Conservation (phyloP, 2,888 invertebrate species). For the Gnatocerus cornutus region DNA sequence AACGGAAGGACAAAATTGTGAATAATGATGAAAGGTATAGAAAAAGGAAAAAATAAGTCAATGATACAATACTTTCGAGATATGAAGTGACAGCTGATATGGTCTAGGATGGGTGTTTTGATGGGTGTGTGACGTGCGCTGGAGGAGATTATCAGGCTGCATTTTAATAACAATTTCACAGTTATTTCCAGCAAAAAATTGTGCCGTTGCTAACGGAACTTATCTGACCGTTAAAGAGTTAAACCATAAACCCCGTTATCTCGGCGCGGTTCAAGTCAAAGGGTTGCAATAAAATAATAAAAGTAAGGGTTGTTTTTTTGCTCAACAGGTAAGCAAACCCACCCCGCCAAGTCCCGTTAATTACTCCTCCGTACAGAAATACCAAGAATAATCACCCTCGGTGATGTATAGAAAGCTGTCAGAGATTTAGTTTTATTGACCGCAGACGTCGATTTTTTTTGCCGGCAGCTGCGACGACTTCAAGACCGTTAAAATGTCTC, state of each 20-base stretch:
- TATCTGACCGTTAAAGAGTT: too few relatives aligned
- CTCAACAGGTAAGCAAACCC: not conserved
- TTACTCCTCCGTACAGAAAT: conserved; percentile 36
- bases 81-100: conserved; percentile 60
- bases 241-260: too few relatives aligned
- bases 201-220: too few relatives aligned
- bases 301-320: not conserved
- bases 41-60: conserved; percentile 48
- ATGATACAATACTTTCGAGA: conserved; percentile 53
- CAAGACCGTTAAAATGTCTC: conserved; percentile 67
- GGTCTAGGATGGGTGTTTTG: conserved; percentile 56
- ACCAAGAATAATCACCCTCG: conserved; percentile 46
- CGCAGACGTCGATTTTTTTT: conserved; percentile 68
- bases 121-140: conserved; percentile 55
- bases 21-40: conserved; percentile 56
- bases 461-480: conserved; percentile 61
- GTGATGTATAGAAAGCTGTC: conserved; percentile 66
- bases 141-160: too few relatives aligned
- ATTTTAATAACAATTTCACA: too few relatives aligned
- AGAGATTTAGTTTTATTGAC: conserved; percentile 70
- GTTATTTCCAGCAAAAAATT: too few relatives aligned
- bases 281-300: conserved; percentile 1
- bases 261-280: too few relatives aligned
- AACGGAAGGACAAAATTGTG: conserved; percentile 69
- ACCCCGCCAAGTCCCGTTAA: conserved; percentile 6